phyloP scores from a whole-genome alignment of 2,113 vertebrate genomes.

The Rhabdornis inornatus region DNA sequence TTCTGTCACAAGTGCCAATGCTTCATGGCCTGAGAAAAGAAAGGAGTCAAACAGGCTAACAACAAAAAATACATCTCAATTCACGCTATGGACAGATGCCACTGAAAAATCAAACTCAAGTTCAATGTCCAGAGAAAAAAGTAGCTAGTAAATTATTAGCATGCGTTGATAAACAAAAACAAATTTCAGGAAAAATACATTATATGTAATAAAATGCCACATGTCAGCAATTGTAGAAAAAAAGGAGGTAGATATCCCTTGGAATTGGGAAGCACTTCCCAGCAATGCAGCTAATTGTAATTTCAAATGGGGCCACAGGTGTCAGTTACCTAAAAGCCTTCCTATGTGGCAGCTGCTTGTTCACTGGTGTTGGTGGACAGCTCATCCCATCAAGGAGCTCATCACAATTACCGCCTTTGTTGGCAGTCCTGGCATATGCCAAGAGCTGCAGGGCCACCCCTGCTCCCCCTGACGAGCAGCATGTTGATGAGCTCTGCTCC shows the following conservation, averaged over 20 bases:
- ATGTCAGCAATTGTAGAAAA: background rate
- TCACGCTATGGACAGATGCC: background rate
- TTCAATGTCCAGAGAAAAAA: background rate
- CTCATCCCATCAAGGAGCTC: background rate
- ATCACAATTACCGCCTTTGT: background rate
- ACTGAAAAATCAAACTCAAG: slow-evolving; percentile 17
- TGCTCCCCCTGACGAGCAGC: background rate
- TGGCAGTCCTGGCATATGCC: background rate
- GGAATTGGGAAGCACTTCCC: background rate
- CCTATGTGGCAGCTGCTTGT: background rate
- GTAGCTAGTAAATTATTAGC: background rate
- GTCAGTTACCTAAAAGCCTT: background rate
- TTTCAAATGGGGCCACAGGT: slow-evolving; percentile 13
- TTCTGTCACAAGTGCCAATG: background rate
- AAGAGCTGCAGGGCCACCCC: background rate
- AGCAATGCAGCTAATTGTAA: slow-evolving; percentile 1
- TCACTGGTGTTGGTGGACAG: background rate
- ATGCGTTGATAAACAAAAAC: background rate
- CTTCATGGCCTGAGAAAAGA: background rate
- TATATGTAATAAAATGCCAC: background rate
- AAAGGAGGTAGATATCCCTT: background rate
- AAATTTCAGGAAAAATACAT: slow-evolving; percentile 15
- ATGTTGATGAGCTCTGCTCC: background rate
- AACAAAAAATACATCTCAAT: background rate
- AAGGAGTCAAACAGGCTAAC: slow-evolving; percentile 18